phyloP scores from a whole-genome alignment of 2,113 vertebrate species.

The Cardinalis cardinalis region DNA sequence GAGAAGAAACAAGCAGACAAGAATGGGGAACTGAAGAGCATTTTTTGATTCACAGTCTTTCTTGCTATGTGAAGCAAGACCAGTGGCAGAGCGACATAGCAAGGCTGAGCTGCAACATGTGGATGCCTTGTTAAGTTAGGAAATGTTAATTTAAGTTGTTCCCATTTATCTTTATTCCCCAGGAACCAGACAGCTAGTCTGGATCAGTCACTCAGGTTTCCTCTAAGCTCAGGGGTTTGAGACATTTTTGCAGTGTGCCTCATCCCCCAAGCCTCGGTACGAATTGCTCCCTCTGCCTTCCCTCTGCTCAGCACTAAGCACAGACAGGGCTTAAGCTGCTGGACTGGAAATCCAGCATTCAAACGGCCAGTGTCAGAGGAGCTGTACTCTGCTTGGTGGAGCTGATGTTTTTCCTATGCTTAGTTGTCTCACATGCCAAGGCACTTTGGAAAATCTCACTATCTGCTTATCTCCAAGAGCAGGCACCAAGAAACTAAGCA shows the following conservation, averaged over 20 bases:
- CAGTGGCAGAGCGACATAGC: background rate
- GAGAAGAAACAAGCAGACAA: background rate
- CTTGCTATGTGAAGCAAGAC: background rate
- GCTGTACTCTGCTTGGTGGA: background rate
- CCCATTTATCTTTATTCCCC: background rate
- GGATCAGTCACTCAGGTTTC: background rate
- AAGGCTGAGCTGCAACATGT: fast-evolving
- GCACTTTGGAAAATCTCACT: background rate
- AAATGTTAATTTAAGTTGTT: background rate
- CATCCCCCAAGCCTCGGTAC: background rate
- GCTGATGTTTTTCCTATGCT: background rate
- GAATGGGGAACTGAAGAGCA: background rate
- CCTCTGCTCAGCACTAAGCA: background rate
- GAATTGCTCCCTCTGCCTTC: background rate
- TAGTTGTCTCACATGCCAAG: background rate
- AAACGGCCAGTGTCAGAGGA: background rate
- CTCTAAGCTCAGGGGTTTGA: background rate
- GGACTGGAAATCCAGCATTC: background rate
- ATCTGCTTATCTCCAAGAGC: background rate
- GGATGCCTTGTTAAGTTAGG: background rate
- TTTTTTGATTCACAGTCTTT: background rate
- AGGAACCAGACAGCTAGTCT: background rate
- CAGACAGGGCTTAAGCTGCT: background rate
- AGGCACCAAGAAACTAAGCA: background rate
- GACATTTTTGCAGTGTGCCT: background rate